Evolutionary conservation across 2,888 invertebrate genomes (phyloP).

Genomic region (Ischnus inquisitorius): DNA sequence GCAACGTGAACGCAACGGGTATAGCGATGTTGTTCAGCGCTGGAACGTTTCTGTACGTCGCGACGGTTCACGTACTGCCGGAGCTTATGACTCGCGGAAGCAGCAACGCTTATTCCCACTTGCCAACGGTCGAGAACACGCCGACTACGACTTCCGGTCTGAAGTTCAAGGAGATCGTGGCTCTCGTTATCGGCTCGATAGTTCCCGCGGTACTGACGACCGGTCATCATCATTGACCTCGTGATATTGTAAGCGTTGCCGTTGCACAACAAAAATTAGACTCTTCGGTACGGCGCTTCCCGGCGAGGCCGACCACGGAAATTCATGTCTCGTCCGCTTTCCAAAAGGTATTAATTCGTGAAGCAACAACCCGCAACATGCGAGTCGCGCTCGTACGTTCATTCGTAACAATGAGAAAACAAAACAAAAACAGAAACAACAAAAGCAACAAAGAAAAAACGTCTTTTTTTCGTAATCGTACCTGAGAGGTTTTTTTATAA

Average conservation of each 20-base stretch:
- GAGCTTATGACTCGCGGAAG: conserved; percentile 91
- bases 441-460: conserved; percentile 10
- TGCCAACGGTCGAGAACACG: conserved; percentile 83
- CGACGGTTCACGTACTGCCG: conserved; percentile 99
- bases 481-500: conserved; percentile 71
- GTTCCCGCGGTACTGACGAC: conserved; percentile 96
- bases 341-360: conserved; percentile 1
- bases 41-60: conserved; percentile 99
- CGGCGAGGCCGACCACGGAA: neutral
- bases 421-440: conserved; percentile 13
- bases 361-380: neutral
- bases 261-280: conserved; percentile 45
- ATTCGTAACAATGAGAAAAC: conserved; percentile 1
- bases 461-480: conserved; percentile 65
- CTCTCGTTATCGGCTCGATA: conserved; percentile 94
- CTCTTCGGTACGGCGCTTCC: conserved; percentile 5
- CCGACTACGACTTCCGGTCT: conserved; percentile 87
- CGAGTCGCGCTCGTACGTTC: conserved; percentile 31
- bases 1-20: conserved; percentile 96
- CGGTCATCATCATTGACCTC: conserved; percentile 92
- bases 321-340: conserved; percentile 27
- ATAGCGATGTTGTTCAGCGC: conserved; percentile 99
- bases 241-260: neutral
- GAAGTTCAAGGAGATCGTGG: conserved; percentile 92
- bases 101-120: conserved; percentile 84